Evolutionary conservation across 2,113 vertebrate genomes (phyloP), one percentile per base, ranked within the genome.

Genomic region (Pantherophis guttatus): DNA sequence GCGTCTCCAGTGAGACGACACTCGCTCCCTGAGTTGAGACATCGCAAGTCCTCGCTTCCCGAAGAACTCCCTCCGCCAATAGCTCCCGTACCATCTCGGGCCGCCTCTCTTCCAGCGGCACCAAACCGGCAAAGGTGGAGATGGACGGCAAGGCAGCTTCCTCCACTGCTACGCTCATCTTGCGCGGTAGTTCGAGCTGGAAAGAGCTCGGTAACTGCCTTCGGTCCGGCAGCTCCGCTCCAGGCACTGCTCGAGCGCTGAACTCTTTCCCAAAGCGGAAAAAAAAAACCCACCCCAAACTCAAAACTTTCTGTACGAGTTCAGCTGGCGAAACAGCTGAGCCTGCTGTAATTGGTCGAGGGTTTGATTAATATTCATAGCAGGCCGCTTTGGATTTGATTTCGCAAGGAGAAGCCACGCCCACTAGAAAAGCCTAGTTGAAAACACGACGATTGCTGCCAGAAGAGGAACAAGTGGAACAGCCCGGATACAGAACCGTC

Each of bases 121-220:
- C 33, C 88, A 97, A 87, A 90, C 91, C 95, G 62, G 96, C 93
- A n/a, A 97, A 97, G 58, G 97, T 96, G 0, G 97, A 95, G 88
- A 97, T 96, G 9, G 97, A 96, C 29, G 96, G 97, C 91, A 97
- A 50, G 17, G 92, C 53, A 15, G 95, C 95, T 26, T 96, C 97
- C 53, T 95, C 96, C 96, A 96, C 96, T 89, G 96, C 96, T 89
- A 93, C 95, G 95, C 96, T 96, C 97, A 97, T 97, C 75, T 65
- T 86, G 88, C 75, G 85, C 87, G 90, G 94, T 92, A 70, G 39
- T 62, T 89, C 39, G 70, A 90, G 85, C 90, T 54, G 55, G 13
- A 12, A 70, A 93, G 85, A 62, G 93, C 87, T 81, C 65, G 91
- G 90, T 39, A 93, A 75, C 86, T 58, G 92, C 59, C 95, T 91